These are phyloP conservation scores for Oligia strigilis DNA, from an alignment of 2,888 invertebrate species.

Conservation along the genomic window DNA sequence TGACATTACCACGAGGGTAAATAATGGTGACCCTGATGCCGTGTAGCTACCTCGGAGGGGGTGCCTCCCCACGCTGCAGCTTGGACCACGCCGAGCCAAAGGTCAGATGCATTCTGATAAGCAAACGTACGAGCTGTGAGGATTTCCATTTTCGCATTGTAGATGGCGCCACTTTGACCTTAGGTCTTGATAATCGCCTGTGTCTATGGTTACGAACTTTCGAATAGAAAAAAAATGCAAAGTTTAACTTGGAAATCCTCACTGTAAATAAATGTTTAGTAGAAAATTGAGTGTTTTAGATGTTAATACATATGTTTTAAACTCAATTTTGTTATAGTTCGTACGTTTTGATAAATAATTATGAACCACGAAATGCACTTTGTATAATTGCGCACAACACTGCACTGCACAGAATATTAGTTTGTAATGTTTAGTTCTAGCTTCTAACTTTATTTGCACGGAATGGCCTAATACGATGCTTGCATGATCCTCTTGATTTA, in stretches of 20 bases:
- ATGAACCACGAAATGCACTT: slow-evolving; percentile 59
- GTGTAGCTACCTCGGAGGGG: slow-evolving; percentile 92
- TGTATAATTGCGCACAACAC: slow-evolving; percentile 50
- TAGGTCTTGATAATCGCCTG: slow-evolving; percentile 40
- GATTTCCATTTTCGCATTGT: slow-evolving; percentile 65
- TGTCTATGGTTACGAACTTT: slow-evolving; percentile 33
- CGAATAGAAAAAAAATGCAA: slow-evolving; percentile 3
- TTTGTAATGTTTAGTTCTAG: slow-evolving; percentile 16
- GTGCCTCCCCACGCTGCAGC: slow-evolving; percentile 89
- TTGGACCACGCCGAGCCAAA: slow-evolving; percentile 88
- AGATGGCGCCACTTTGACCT: slow-evolving; percentile 57
- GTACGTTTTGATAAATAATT: slow-evolving; percentile 53
- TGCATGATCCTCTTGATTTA: slow-evolving; percentile 51
- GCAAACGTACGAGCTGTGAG: slow-evolving; percentile 70
- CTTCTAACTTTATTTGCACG: slow-evolving; percentile 58
- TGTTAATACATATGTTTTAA: slow-evolving; percentile 14
- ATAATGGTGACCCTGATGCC: slow-evolving; percentile 93
- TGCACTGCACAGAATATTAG: slow-evolving; percentile 51
- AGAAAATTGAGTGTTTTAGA: slow-evolving; percentile 37
- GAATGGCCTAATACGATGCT: slow-evolving; percentile 56
- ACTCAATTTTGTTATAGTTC: slow-evolving; percentile 47
- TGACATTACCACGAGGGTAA: slow-evolving; percentile 75
- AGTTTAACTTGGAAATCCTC: slow-evolving; percentile 61
- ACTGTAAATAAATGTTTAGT: slow-evolving; percentile 35
- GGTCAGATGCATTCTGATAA: slow-evolving; percentile 80